Conservation (phyloP, 2,113 vertebrate genomes). For the Porphyrio hochstetteri region DNA sequence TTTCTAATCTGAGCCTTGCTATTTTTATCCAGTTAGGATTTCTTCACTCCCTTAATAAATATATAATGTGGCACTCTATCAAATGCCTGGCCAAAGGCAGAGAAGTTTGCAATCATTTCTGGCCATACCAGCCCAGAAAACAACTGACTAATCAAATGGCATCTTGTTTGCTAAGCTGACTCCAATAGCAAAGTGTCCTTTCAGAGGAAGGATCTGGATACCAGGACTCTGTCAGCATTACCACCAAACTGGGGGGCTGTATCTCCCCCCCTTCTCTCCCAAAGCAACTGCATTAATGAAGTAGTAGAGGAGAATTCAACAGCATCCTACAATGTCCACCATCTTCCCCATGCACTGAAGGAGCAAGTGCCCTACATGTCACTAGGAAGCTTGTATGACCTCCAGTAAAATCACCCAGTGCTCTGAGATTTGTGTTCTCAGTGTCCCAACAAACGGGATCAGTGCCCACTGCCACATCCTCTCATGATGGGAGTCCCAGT, state of each 20-base stretch:
- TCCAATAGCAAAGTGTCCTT: background rate
- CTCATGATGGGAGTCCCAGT: background rate
- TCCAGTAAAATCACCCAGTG: background rate
- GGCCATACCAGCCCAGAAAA: background rate
- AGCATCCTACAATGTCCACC: background rate
- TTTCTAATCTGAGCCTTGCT: conserved; percentile 41
- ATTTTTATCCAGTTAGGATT: conserved; percentile 45
- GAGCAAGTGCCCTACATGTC: background rate
- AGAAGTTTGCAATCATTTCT: background rate
- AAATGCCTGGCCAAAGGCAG: conserved; percentile 13
- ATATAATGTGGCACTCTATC: conserved; percentile 9
- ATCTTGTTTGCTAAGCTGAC: background rate
- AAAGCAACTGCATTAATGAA: background rate
- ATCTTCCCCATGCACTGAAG: background rate
- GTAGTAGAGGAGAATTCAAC: background rate
- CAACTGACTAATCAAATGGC: background rate
- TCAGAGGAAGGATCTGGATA: background rate
- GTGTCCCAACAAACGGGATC: background rate
- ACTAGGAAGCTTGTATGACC: background rate
- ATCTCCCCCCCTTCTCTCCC: background rate
- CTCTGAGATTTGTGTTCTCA: background rate
- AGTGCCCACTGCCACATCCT: background rate
- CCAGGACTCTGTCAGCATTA: background rate
- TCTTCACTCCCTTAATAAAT: conserved; percentile 54
- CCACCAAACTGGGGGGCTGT: background rate